These are phyloP conservation scores for Colletes gigas DNA, from an alignment of 1,140 invertebrate genomes.

Conservation along the genomic window DNA sequence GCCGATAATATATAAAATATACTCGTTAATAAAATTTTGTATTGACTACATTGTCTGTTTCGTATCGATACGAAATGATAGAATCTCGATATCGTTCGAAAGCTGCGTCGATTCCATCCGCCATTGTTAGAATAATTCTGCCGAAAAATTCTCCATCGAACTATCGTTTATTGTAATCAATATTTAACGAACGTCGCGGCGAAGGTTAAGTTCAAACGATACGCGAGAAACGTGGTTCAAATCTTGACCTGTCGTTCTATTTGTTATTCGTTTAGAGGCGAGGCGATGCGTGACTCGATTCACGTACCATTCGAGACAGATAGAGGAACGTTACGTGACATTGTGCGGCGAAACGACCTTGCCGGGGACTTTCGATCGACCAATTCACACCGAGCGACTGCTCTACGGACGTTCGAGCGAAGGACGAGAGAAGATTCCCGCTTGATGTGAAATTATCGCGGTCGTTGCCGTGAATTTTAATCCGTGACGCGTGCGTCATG, in stretches of 20 bases:
- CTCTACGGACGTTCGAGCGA: neutral
- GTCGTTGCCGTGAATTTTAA: neutral
- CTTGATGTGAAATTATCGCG: neutral
- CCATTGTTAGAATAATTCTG: neutral
- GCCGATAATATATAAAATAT: no score
- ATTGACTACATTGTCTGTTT: no score
- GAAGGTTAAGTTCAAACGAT: constrained; percentile 30
- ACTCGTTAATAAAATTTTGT: no score
- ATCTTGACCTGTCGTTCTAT: constrained; percentile 7
- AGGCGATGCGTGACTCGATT: constrained; percentile 28
- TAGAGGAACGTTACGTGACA: constrained; percentile 21
- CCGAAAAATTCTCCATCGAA: neutral
- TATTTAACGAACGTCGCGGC: neutral
- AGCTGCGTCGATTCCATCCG: no score
- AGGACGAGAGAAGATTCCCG: neutral
- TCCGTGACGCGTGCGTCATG: neutral
- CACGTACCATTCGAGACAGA: constrained; percentile 10
- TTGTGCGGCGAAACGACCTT: constrained; percentile 13
- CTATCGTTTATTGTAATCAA: neutral
- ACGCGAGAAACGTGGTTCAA: constrained; percentile 15
- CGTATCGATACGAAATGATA: no score
- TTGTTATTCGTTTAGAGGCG: neutral
- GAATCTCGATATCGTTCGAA: no score
- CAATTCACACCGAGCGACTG: neutral
- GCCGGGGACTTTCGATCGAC: neutral